phyloP scores from a whole-genome alignment of 2,113 vertebrate genomes.

The Eira barbara region DNA sequence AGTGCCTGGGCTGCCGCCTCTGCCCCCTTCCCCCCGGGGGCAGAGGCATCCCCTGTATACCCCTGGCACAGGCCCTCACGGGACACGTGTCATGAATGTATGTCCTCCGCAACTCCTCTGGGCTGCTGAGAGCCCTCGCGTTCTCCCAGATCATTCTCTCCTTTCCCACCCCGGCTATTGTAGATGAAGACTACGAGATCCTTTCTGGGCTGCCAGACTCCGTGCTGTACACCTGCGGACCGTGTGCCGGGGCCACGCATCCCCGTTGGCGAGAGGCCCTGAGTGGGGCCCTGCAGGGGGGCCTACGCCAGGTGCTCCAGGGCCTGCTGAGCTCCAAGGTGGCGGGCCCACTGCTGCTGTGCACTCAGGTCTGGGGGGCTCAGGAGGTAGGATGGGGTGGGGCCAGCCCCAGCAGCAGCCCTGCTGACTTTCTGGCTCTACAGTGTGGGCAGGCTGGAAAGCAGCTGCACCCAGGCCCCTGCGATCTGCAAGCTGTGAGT shows the following conservation, averaged over 20 bases:
- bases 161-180: not conserved
- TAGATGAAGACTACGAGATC: conserved; percentile 95
- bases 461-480: conserved; percentile 78
- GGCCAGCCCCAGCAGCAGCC: not conserved
- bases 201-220: conserved; percentile 93
- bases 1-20: not conserved
- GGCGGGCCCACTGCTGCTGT: conserved; percentile 87
- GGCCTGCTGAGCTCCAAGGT: conserved; percentile 88
- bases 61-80: not conserved
- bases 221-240: conserved; percentile 92
- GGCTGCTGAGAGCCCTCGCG: not conserved
- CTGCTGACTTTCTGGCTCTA: conserved; percentile 35
- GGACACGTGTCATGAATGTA: not conserved
- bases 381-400: not conserved
- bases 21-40: not conserved
- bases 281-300: conserved; percentile 86
- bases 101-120: not conserved
- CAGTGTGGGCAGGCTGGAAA: conserved; percentile 84
- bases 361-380: conserved; percentile 84
- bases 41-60: no score
- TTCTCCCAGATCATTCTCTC: not conserved
- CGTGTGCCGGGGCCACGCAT: conserved; percentile 86
- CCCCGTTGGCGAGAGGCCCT: conserved; percentile 91
- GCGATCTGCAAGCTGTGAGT: conserved; percentile 88
- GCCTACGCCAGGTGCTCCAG: conserved; percentile 91